These are phyloP conservation scores for Ephydatia muelleri DNA, from an alignment of 37 sponge, comb jelly and placozoan species.

Conservation along the genomic window DNA sequence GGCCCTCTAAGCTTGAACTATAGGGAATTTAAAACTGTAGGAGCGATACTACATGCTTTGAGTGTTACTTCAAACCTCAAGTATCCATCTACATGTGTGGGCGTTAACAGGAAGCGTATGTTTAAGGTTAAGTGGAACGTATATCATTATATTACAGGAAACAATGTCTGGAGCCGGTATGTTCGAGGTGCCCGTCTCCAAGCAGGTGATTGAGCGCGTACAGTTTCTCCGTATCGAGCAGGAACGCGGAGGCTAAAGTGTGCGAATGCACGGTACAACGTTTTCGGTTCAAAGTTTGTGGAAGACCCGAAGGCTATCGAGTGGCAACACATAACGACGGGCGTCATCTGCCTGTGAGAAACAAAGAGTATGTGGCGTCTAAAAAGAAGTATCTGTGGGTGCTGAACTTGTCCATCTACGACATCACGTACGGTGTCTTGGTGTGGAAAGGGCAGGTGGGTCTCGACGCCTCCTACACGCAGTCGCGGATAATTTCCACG, in stretches of 20 bases:
- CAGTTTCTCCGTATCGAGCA: slow-evolving; percentile 74
- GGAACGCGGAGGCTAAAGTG: slow-evolving; percentile 72
- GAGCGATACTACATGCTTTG: neutral
- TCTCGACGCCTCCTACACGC: slow-evolving; percentile 50
- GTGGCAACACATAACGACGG: slow-evolving; percentile 73
- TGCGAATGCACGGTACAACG: slow-evolving; percentile 55
- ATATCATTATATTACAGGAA: neutral
- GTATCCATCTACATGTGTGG: neutral
- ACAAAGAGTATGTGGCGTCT: slow-evolving; percentile 49
- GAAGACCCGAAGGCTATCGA: slow-evolving; percentile 37
- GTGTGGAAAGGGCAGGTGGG: slow-evolving; percentile 72
- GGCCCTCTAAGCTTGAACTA: neutral
- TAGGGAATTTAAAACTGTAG: neutral
- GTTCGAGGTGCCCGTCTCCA: slow-evolving; percentile 35
- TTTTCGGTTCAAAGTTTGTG: slow-evolving; percentile 52
- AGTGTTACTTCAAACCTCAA: neutral
- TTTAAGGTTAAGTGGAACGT: neutral
- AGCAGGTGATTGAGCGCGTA: slow-evolving; percentile 64
- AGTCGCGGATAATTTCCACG: slow-evolving; percentile 74
- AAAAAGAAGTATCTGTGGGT: slow-evolving; percentile 56
- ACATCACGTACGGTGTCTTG: slow-evolving; percentile 57
- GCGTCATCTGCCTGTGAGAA: slow-evolving; percentile 65
- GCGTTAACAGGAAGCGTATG: neutral
- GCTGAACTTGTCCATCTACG: slow-evolving; percentile 53
- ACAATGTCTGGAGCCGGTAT: slow-evolving; percentile 5